These are phyloP conservation scores for Leptinotarsa peninsularis DNA, from an alignment of 2,888 invertebrate species.

Conservation along the genomic window DNA sequence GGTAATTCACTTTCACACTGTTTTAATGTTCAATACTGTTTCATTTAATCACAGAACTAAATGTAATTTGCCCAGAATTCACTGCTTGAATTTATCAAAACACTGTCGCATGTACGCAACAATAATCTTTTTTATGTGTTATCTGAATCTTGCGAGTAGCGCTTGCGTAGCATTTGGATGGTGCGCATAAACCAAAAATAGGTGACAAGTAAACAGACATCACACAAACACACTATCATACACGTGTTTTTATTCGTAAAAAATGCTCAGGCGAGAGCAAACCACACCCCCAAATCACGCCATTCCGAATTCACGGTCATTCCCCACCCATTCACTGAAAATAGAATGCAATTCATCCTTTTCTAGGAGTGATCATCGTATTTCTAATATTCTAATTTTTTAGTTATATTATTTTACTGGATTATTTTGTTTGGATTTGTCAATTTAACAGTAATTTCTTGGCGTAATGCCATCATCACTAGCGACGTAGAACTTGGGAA, in stretches of 20 bases:
- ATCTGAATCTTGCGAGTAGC: neutral
- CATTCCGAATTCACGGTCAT: neutral
- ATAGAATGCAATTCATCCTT: neutral
- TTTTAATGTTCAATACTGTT: neutral
- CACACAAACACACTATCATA: neutral
- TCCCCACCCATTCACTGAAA: neutral
- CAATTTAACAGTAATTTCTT: too few species aligned
- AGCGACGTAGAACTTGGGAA: too few species aligned
- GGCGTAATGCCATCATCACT: too few species aligned
- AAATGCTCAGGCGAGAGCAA: conserved; percentile 3
- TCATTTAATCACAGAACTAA: too few species aligned
- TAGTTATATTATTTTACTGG: too few species aligned
- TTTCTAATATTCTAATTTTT: too few species aligned
- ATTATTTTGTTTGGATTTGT: too few species aligned
- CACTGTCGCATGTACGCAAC: neutral
- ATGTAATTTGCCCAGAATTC: neutral
- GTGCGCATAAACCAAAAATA: neutral
- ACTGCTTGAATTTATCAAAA: neutral
- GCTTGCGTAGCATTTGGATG: neutral
- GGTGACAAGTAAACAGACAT: conserved; percentile 13
- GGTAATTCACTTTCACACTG: neutral
- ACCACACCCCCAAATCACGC: conserved; percentile 15
- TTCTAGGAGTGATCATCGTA: too few species aligned
- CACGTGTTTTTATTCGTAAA: conserved; percentile 16
- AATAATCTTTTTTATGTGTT: neutral